Evolutionary conservation across 2,888 invertebrate genomes (phyloP).

Genomic region (Magallana nippona): DNA sequence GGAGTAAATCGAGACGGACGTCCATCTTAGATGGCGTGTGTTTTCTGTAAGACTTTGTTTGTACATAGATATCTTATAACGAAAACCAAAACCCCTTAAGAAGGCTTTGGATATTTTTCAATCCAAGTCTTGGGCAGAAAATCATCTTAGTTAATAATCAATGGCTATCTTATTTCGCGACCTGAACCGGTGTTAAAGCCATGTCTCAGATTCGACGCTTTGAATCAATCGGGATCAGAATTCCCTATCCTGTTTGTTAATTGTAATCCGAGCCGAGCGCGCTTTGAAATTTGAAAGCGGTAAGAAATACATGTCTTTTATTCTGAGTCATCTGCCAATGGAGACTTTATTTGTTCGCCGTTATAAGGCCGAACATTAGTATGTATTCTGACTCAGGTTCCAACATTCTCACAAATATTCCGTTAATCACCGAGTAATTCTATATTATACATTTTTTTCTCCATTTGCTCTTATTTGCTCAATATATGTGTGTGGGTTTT

Average conservation of each 20-base stretch:
- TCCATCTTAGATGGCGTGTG: conserved; percentile 42
- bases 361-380: not conserved
- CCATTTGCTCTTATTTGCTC: conserved; percentile 4
- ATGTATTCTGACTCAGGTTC: conserved; percentile 3
- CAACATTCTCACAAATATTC: conserved; percentile 33
- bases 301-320: conserved; percentile 23
- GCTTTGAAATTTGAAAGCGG: conserved; percentile 29
- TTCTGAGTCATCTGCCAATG: conserved; percentile 22
- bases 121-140: conserved; percentile 23
- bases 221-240: conserved; percentile 23
- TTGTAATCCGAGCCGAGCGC: not conserved
- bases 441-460: not conserved
- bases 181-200: conserved; percentile 18
- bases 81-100: conserved; percentile 39
- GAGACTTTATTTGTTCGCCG: not conserved
- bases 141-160: conserved; percentile 35
- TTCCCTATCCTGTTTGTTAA: conserved; percentile 28
- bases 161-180: conserved; percentile 29
- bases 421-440: conserved; percentile 14
- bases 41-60: conserved; percentile 21
- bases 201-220: not conserved
- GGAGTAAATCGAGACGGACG: conserved; percentile 33
- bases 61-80: conserved; percentile 35
- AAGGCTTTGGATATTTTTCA: conserved; percentile 34
- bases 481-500: not conserved